These are phyloP conservation scores for Eciton burchellii DNA, from an alignment of 1,140 invertebrate species.

Conservation along the genomic window DNA sequence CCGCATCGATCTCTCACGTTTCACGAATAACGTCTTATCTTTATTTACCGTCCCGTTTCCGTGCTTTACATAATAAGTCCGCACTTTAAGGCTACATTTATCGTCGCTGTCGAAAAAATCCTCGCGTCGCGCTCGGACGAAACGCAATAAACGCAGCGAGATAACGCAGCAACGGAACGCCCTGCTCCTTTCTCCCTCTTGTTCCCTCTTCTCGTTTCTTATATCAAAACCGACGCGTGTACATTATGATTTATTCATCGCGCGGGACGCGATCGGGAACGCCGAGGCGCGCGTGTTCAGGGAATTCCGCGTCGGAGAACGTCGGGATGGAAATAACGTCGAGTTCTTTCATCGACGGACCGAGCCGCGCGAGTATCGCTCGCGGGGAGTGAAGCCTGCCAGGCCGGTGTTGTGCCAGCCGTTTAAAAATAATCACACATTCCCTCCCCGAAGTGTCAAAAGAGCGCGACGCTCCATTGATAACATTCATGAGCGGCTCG, in stretches of 20 bases:
- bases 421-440: slow-evolving; percentile 56
- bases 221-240: slow-evolving; percentile 33
- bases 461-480: slow-evolving; percentile 35
- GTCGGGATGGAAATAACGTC: slow-evolving; percentile 54
- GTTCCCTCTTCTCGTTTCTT: neutral
- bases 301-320: slow-evolving; percentile 48
- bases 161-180: neutral
- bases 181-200: no score
- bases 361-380: slow-evolving; percentile 13
- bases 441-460: slow-evolving; percentile 31
- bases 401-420: neutral
- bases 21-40: slow-evolving; percentile 1
- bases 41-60: slow-evolving; percentile 1
- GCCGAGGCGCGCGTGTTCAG: slow-evolving; percentile 37
- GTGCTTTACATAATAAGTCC: neutral
- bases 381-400: slow-evolving; percentile 41
- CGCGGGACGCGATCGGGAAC: slow-evolving; percentile 48
- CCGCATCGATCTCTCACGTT: slow-evolving; percentile 1
- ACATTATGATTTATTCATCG: slow-evolving; percentile 52
- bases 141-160: slow-evolving; percentile 2
- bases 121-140: neutral
- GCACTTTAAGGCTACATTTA: neutral
- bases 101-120: neutral
- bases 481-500: slow-evolving; percentile 27
- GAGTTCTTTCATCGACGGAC: slow-evolving; percentile 14